Evolutionary conservation across 1,140 invertebrate species (phyloP), one percentile per base, ranked within the genome.

Genomic region (Gonatopus flavifemur): DNA sequence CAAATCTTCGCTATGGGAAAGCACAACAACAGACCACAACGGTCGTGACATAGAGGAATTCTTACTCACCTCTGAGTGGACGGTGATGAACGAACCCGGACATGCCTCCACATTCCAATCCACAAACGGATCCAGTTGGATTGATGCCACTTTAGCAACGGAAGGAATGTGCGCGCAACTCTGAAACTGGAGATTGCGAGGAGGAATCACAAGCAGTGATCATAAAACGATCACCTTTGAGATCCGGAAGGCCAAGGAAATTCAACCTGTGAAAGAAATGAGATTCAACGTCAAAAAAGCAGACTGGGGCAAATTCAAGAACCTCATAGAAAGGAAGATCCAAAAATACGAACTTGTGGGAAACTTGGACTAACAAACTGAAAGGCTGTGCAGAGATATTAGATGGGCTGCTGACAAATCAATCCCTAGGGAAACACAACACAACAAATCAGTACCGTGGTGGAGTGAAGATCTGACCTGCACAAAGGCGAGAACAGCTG

Each of bases 21-120:
- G 36, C 9, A 5, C 12, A 18, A 31, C 12, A 0, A 30, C 46
- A 6, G 37, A 63, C 20, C n/a, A 15, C 3, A 41, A 45, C 30
- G 57, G 57, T 1, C 35, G 51, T n/a, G 33, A 33, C 15, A 3
- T 59, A 2, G 60, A 59, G 15, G 13, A 21, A 0, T 44, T 59
- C 9, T 44, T 59, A 1, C 24, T 18, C 0, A 5, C 48, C 18
- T 9, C 40, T 2, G 25, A 33, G 0, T 38, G 53, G 0, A 25
- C 19, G 4, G 21, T 53, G 9, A 20, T 56, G 2, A 60, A 60
- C 12, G 8, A 45, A 37, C 4, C 12, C 10, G 16, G 30, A 1
- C 20, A 49, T 0, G 2, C 12, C 0, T 20, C 37, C 0, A 60
- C 44, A 1, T 56, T 24, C 22, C n/a, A 12, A 2, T 53, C 43